phyloP scores from a whole-genome alignment of 2,888 invertebrate genomes.

The Germaria angustata region DNA sequence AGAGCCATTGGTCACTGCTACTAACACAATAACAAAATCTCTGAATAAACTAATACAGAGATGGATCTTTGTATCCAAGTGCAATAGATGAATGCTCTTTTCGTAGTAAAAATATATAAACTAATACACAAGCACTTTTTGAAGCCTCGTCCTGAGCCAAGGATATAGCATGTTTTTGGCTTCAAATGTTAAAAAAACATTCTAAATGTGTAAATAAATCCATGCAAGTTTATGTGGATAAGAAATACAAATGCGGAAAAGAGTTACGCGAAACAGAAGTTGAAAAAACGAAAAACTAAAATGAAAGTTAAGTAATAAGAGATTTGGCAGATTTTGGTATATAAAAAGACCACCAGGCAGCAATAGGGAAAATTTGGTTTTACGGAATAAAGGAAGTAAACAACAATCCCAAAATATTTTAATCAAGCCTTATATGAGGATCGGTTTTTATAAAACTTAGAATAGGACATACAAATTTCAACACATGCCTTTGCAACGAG shows the following conservation, averaged over 20 bases:
- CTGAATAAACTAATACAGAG: slow-evolving; percentile 22
- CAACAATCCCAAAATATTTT: too few species aligned
- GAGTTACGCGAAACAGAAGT: slow-evolving; percentile 28
- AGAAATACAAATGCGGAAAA: slow-evolving; percentile 17
- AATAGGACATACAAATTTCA: too few species aligned
- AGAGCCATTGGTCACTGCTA: slow-evolving; percentile 60
- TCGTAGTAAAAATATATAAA: not conserved
- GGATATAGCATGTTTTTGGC: slow-evolving; percentile 34
- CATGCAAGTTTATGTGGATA: not conserved
- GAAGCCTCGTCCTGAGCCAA: slow-evolving; percentile 37
- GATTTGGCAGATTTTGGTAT: slow-evolving; percentile 32
- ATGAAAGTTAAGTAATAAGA: slow-evolving; percentile 5
- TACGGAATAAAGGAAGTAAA: too few species aligned
- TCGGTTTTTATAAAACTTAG: too few species aligned
- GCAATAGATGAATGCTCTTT: not conserved
- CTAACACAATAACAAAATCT: not conserved
- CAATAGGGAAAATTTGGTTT: too few species aligned
- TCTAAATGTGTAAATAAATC: slow-evolving; percentile 9
- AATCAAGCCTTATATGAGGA: too few species aligned
- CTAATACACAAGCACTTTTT: slow-evolving; percentile 20
- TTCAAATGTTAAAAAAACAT: slow-evolving; percentile 10
- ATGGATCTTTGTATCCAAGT: not conserved
- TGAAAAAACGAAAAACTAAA: not conserved
- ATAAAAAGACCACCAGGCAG: too few species aligned
- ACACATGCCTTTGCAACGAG: too few species aligned